Evolutionary conservation across 2,888 invertebrate species (phyloP).

Genomic region (Endomychus coccineus): DNA sequence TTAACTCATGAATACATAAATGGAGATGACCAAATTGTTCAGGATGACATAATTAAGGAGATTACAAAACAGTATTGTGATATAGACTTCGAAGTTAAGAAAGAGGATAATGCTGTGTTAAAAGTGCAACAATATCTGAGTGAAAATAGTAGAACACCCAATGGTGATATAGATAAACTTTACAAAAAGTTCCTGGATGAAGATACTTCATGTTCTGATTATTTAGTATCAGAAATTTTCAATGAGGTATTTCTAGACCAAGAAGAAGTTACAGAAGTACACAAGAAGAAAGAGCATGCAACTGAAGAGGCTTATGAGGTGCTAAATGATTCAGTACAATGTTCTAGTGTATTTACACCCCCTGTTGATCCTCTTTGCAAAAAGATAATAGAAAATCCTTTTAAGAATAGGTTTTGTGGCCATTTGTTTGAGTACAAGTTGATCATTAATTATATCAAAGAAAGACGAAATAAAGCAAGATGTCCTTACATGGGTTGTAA

Average conservation of each 20-base stretch:
- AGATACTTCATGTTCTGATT: conserved; percentile 16
- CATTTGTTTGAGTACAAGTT: conserved; percentile 33
- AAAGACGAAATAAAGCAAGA: conserved; percentile 27
- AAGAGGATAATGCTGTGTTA: conserved; percentile 20
- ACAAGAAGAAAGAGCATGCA: conserved; percentile 7
- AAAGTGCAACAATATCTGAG: conserved; percentile 23
- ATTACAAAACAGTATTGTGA: conserved; percentile 24
- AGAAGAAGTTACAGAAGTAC: conserved; percentile 17
- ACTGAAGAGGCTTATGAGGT: conserved; percentile 22
- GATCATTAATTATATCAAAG: conserved; percentile 30
- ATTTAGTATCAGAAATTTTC: conserved; percentile 25
- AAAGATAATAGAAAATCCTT: conserved; percentile 28
- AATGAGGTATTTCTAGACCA: conserved; percentile 21
- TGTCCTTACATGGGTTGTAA: conserved; percentile 36
- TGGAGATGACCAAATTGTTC: conserved; percentile 15
- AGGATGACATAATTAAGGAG: conserved; percentile 19
- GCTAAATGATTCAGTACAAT: conserved; percentile 28
- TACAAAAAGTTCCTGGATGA: conserved; percentile 21
- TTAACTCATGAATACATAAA: conserved; percentile 22
- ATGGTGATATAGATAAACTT: conserved; percentile 21
- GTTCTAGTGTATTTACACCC: conserved; percentile 29
- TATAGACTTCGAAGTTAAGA: conserved; percentile 23
- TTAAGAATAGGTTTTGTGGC: conserved; percentile 31
- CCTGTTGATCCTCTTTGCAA: conserved; percentile 36
- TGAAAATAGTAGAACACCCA: conserved; percentile 13